Base-by-base conservation (phyloP, 2,888 invertebrate genomes). In the Elmis aenea region DNA sequence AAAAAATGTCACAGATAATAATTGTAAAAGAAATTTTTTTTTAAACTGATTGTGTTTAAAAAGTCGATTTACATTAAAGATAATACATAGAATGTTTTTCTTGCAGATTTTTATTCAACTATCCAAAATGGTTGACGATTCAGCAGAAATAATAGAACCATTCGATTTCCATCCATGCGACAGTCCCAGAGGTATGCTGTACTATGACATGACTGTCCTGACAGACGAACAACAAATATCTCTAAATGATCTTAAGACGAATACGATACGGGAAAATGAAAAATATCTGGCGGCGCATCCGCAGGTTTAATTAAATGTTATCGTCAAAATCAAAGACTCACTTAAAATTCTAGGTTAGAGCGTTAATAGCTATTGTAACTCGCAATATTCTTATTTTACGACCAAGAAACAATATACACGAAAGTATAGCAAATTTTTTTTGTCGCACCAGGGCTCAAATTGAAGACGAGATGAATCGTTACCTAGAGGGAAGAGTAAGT, bases 211-310 rank as follows among this genome's bases (percentile, higher is more conserved):
- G 13, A 41, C 42, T 2, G 51, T 56, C 20, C 50, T 66, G 5
- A 61, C 62, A 1, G 10, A 29, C 3, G 39, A 42, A 3, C 64
- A 65, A 33, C 62, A 66, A 43, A 39, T 13, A 2, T 34, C 47
- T 15, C 35, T 65, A 12, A 63, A 63, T 33, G 43, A 46, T 9
- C 38, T 58, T 2, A 66, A 64, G 49, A 45, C 51, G 3, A 41
- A 57, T 15, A 42, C 48, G 3, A 47, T 62, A 10, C 43, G 60
- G 36, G 53, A 60, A 12, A 52, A 66, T 42, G 53, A 64, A 24
- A 54, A 50, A 22, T 66, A 64, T 38, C 48, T 67, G 14, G 55
- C 53, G 3, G 40, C 24, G 3, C 61, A 66, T 47, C 66, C 64
- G 2, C 61, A 66, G 50, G 66, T 65, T 52, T 23, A 15, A 9